Conservation (phyloP, 2,888 invertebrate species). For the Luperina nickerlii region DNA sequence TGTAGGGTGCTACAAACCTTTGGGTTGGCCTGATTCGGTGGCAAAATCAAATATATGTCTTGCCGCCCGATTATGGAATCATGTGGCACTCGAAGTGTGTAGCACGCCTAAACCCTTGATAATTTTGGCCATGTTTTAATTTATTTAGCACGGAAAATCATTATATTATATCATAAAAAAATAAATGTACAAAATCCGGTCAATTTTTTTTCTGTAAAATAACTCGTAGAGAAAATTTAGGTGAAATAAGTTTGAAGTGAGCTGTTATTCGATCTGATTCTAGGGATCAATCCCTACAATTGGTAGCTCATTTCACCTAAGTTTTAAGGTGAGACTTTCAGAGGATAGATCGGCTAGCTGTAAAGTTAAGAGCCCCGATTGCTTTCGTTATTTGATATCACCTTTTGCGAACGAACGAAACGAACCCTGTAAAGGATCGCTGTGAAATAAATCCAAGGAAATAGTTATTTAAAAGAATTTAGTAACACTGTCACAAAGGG, state of each 20-base stretch:
- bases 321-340: background rate
- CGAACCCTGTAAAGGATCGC: background rate
- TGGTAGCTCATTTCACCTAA: background rate
- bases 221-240: background rate
- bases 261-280: background rate
- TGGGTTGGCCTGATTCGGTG: too few species aligned
- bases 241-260: background rate
- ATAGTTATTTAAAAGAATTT: background rate
- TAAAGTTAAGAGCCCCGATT: background rate
- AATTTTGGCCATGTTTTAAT: background rate
- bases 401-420: background rate
- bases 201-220: background rate
- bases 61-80: background rate
- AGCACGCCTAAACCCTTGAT: background rate
- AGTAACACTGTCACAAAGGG: background rate
- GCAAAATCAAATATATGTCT: background rate
- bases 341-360: background rate
- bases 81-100: background rate
- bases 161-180: background rate
- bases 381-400: conserved; percentile 3
- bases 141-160: background rate
- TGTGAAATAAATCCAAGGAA: background rate
- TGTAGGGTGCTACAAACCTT: background rate
- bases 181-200: background rate
- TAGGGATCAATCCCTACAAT: background rate